phyloP scores from a whole-genome alignment of 2,888 invertebrate genomes.

The Caenorhabditis afra region DNA sequence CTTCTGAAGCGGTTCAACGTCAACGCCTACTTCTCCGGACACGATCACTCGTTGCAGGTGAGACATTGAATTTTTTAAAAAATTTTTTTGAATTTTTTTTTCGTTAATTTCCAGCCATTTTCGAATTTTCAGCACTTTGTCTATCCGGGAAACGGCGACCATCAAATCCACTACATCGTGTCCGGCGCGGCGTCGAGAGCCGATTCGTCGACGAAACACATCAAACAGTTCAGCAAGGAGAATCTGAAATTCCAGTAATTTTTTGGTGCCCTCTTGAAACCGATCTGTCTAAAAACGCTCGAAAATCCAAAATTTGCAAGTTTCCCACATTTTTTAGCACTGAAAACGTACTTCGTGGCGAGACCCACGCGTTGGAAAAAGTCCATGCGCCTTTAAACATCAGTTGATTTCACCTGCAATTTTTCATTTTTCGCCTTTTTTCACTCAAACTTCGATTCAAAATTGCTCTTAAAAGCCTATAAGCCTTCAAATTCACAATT shows the following conservation, averaged over 20 bases:
- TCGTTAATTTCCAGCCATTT: slow-evolving; percentile 1
- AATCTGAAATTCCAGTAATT: slow-evolving; percentile 60
- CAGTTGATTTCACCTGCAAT: too few species aligned
- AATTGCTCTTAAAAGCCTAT: too few species aligned
- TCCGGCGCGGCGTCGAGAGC: slow-evolving; percentile 82
- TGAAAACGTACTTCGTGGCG: too few species aligned
- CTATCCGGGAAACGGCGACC: slow-evolving; percentile 64
- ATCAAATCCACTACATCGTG: slow-evolving; percentile 81
- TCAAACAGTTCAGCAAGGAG: slow-evolving; percentile 54
- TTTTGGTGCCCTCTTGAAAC: too few species aligned
- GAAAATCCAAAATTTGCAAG: too few species aligned
- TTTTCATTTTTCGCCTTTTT: too few species aligned
- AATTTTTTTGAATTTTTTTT: not conserved
- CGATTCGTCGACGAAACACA: slow-evolving; percentile 80
- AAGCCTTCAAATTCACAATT: not conserved
- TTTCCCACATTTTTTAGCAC: not conserved
- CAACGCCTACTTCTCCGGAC: slow-evolving; percentile 82
- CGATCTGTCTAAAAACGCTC: too few species aligned
- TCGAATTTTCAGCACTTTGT: slow-evolving; percentile 61
- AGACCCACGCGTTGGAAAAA: too few species aligned
- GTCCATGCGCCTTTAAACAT: too few species aligned
- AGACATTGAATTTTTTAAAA: too few species aligned
- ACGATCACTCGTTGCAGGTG: slow-evolving; percentile 83
- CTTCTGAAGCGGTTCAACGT: slow-evolving; percentile 82
- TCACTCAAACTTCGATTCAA: too few species aligned